phyloP scores from a whole-genome alignment of 2,888 invertebrate species.

The Hyposoter dolosus region DNA sequence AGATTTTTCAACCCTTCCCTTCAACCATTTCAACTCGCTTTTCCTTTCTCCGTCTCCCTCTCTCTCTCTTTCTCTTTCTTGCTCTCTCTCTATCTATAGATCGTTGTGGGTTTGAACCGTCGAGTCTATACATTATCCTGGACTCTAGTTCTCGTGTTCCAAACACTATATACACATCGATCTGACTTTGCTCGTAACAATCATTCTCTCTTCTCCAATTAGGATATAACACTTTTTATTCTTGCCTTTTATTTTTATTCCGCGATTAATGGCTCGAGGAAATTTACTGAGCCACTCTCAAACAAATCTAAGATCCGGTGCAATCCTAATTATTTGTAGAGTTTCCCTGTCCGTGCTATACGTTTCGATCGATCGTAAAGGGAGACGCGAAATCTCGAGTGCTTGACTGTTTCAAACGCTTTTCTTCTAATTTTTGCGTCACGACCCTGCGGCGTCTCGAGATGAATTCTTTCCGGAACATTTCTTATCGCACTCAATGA shows the following conservation, averaged over 20 bases:
- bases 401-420: too few species aligned
- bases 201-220: not conserved
- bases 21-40: constrained; percentile 34
- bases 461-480: not conserved
- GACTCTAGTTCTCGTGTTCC: constrained; percentile 13
- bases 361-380: too few species aligned
- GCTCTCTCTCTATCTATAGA: constrained; percentile 2
- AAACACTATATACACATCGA: constrained; percentile 22
- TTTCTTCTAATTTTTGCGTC: too few species aligned
- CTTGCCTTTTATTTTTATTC: not conserved
- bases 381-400: too few species aligned
- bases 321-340: not conserved
- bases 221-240: constrained; percentile 4
- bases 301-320: not conserved
- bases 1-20: constrained; percentile 61
- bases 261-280: not conserved
- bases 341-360: not conserved
- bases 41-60: not conserved
- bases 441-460: too few species aligned
- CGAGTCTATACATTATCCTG: constrained; percentile 25
- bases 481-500: not conserved
- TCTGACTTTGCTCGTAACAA: constrained; percentile 3
- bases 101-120: constrained; percentile 27
- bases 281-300: not conserved
- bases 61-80: not conserved